These are phyloP conservation scores for Arremon brunneinucha DNA, from an alignment of 2,797 vertebrate genomes.

Conservation along the genomic window DNA sequence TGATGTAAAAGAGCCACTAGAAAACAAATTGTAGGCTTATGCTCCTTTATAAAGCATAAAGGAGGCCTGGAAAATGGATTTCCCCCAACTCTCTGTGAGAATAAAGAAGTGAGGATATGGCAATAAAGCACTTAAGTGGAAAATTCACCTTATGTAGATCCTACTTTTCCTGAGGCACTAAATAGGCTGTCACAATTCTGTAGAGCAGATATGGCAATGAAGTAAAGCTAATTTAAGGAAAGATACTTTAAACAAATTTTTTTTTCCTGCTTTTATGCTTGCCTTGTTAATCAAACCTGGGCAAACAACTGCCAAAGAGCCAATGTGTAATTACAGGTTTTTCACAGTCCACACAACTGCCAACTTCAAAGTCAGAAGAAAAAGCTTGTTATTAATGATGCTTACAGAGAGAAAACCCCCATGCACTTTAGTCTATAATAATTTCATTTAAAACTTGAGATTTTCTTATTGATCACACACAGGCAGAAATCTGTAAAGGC, in stretches of 20 bases:
- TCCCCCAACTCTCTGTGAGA: neutral
- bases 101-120: neutral
- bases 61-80: neutral
- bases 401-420: neutral
- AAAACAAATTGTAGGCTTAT: neutral
- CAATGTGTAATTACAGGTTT: neutral
- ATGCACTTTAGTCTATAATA: neutral
- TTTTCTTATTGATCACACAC: neutral
- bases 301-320: neutral
- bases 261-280: neutral
- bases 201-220: neutral
- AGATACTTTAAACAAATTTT: neutral
- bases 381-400: neutral
- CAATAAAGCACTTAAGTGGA: neutral
- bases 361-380: neutral
- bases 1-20: neutral
- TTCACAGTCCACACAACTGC: neutral
- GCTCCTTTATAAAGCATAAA: neutral
- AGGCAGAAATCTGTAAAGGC: neutral
- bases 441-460: neutral
- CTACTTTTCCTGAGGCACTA: neutral
- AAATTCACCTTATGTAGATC: neutral
- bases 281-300: neutral
- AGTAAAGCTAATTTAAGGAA: neutral
- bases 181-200: neutral